These are phyloP conservation scores for Megaceryle torquata DNA, from an alignment of 2,113 vertebrate genomes.

Conservation along the genomic window DNA sequence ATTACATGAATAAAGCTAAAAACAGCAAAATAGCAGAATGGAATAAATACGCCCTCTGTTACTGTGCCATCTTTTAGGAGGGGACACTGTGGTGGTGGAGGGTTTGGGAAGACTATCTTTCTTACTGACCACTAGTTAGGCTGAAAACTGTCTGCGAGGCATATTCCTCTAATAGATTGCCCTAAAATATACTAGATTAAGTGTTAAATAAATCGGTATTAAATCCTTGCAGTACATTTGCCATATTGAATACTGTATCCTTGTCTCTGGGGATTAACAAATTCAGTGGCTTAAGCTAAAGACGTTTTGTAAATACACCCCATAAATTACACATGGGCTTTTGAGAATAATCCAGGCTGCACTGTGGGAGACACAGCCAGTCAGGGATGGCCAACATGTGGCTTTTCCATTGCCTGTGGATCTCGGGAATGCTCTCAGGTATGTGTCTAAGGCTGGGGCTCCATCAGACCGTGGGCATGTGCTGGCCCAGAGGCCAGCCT, in stretches of 20 bases:
- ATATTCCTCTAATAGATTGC: neutral
- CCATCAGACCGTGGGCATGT: rapidly evolving
- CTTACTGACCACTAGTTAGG: neutral
- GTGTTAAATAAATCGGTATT: neutral
- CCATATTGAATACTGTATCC: neutral
- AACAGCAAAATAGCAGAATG: neutral
- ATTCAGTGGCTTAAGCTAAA: conserved; percentile 7
- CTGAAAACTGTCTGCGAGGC: neutral
- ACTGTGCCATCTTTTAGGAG: neutral
- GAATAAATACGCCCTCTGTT: neutral
- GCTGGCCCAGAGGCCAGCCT: neutral
- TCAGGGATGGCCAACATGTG: neutral
- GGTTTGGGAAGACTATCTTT: neutral
- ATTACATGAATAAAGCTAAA: neutral
- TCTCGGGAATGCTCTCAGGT: neutral
- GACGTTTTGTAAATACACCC: neutral
- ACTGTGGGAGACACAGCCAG: neutral
- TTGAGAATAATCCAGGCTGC: neutral
- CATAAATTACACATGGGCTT: neutral
- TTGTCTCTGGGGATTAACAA: neutral
- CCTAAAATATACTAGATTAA: conserved; percentile 27
- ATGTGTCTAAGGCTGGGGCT: neutral
- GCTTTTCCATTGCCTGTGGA: conserved; percentile 22
- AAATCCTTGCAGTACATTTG: neutral
- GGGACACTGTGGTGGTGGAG: neutral